phyloP scores from a whole-genome alignment of 2,113 vertebrate species.

The Tetraodon nigroviridis region DNA sequence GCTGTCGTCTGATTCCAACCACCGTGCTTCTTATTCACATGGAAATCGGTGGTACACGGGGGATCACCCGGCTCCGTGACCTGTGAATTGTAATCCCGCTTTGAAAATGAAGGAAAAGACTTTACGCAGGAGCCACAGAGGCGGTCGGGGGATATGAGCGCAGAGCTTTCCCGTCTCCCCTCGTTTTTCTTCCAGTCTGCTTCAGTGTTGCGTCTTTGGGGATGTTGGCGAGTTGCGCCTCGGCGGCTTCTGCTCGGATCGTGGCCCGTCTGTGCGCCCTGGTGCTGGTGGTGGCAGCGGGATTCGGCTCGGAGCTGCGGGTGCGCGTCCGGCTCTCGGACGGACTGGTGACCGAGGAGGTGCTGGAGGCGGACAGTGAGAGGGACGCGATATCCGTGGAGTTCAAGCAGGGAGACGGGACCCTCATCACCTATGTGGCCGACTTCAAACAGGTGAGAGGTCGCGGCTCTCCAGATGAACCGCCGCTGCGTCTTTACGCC shows the following conservation, averaged over 20 bases:
- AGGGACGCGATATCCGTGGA: constrained; percentile 85
- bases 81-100: background rate
- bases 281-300: constrained; percentile 45
- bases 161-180: constrained; percentile 18
- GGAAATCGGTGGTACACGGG: constrained; percentile 13
- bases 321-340: constrained; percentile 86
- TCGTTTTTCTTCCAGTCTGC: constrained; percentile 38
- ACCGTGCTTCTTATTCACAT: constrained; percentile 9
- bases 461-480: background rate
- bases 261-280: constrained; percentile 57
- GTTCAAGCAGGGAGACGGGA: constrained; percentile 86
- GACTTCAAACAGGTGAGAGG: constrained; percentile 89
- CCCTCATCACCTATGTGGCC: constrained; percentile 85
- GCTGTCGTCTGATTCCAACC: constrained; percentile 17
- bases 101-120: constrained; percentile 36
- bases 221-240: constrained; percentile 66
- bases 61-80: constrained; percentile 17
- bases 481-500: background rate
- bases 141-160: constrained; percentile 53
- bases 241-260: constrained; percentile 48
- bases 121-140: constrained; percentile 4
- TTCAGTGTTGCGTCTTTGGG: constrained; percentile 54
- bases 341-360: constrained; percentile 88
- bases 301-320: constrained; percentile 78
- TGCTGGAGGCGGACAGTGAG: constrained; percentile 87